Evolutionary conservation across 2,113 vertebrate genomes (phyloP), one percentile per base, ranked within the genome.

Genomic region (Theristicus caerulescens): DNA sequence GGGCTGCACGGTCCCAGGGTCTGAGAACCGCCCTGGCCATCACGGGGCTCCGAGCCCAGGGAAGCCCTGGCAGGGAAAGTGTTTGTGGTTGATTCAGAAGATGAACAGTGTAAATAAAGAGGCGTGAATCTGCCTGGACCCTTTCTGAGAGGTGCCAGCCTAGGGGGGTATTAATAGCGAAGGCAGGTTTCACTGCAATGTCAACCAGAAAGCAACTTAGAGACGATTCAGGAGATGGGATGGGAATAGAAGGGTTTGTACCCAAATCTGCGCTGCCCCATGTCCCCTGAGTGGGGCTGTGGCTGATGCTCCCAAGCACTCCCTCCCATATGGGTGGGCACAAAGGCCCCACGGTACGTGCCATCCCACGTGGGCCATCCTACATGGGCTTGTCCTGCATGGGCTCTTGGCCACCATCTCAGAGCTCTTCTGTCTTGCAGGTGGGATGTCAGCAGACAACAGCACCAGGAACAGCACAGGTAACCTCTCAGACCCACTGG

Each of bases 291-390:
- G 64, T 12, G 4, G 65, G 13, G 42, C 24, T 70, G 14, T 54
- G 72, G 26, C 0, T 44, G 57, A 2, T 36, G 79, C 13, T 46
- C 34, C 67, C 40, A 36, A 59, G 47, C 29, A 4, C 21, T 57
- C 36, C 25, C 5, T 6, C 32, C 58, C 20, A 2, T 1, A 15
- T 3, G 29, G 55, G 26, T 25, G 47, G 42, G 51, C 61, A 46
- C 2, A 0, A 61, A 44, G 69, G 49, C 40, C 32, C 44, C 20
- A 6, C 0, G 1, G 24, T 6, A 25, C 0, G 0, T 44, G 19
- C 18, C 19, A 4, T 15, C 59, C 32, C 49, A 7, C 4, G 2
- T 27, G 38, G 58, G 54, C 64, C 66, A 44, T 13, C 64, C 85
- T 19, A 1, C 15, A 0, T 2, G 29, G 51, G 44, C 24, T 72